Base-by-base conservation (phyloP, 2,888 invertebrate species). In the Marronus borbonicus region DNA sequence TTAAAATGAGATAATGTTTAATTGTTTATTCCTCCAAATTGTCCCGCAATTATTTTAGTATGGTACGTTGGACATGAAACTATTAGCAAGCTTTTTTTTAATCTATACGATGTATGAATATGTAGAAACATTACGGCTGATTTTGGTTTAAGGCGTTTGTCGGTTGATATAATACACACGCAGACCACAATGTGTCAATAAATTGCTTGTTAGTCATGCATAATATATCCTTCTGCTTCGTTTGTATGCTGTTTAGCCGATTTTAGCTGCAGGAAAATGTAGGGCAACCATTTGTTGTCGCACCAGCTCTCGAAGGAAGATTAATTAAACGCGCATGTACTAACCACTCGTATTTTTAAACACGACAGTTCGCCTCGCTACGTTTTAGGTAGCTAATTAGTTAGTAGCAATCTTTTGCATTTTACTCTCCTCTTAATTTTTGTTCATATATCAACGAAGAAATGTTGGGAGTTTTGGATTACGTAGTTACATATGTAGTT, bases 141-240 rank as follows among this genome's bases (percentile, higher is more conserved):
- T 62, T 62, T 62, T 62, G 31, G 62, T 12, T 28, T 14, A 10
- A 28, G 28, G 12, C 28, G 28, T 28, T 62, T 62, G 31, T 28
- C 3, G 62, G 28, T 60, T 31, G 62, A 62, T 31, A 28, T 62
- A 20, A 28, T 28, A 62, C 28, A 31, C 28, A 31, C 62, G 14
- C 14, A 28, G 60, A 20, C 60, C 31, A 12, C 36, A 62, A 62
- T 28, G 31, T 31, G 66, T 66, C 66, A 66, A 66, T 66, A 49
- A 49, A 66, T 49, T 44, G 44, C 66, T 66, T 66, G 66, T 49
- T 66, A 49, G 49, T 24, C 66, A 66, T 66, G 66, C 44, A 66
- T 66, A 49, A 66, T 66, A 49, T 44, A 66, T 66, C 24, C 44
- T 49, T 7, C 49, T 17, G 12, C 49, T 20, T 44, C 17, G 49